Evolutionary conservation across 1,140 invertebrate species (phyloP), one percentile per base, ranked within the genome.

Genomic region (Hyphantria cunea): DNA sequence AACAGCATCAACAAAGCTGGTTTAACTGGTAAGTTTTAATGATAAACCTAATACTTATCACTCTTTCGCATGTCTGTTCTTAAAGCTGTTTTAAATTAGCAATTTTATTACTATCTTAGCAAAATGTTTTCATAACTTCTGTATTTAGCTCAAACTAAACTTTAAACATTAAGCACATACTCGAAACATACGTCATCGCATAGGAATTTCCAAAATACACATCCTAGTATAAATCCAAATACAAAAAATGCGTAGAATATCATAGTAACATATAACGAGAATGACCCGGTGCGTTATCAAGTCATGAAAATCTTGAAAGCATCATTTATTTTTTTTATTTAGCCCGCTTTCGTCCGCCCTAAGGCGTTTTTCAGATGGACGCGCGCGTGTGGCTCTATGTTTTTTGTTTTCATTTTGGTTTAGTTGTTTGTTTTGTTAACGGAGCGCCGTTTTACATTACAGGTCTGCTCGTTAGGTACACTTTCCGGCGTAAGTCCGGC

Each of bases 1-100:
- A 93, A 92, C 68, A 94, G 93, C 76, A 93, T 93, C 71, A 93
- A 94, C 64, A 93, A 94, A 76, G 89, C 92, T 11, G 92, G 93
- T 62, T 81, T 93, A 63, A 91, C 92, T 81, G 92, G 93, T 93
- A 77, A 92, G 91, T 89, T 82, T 10, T 41, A 48, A 39, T 7
- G 37, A 31, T 31, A 15, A 10, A 47, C 10, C n/a, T 32, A 12
- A 51, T 31, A 13, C 42, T 34, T 42, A 8, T 47, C 12, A 51
- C 33, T 37, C 41, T 54, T 55, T 34, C 54, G 55, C 64, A 66
- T 66, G 50, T 25, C 34, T 41, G 34, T 8, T 44, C 10, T 34
- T 44, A 9, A 50, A 60, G 56, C 44, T 58, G 7, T 37, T 58
- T 42, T 59, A 59, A 14, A 31, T 31, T 50, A 50, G 47, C 37